Percentiles rank a stretch among this genome's conserved stretches.
These are phyloP conservation scores for Coreius guichenoti DNA, from an alignment of 2,797 vertebrate genomes.

Conservation along the genomic window DNA sequence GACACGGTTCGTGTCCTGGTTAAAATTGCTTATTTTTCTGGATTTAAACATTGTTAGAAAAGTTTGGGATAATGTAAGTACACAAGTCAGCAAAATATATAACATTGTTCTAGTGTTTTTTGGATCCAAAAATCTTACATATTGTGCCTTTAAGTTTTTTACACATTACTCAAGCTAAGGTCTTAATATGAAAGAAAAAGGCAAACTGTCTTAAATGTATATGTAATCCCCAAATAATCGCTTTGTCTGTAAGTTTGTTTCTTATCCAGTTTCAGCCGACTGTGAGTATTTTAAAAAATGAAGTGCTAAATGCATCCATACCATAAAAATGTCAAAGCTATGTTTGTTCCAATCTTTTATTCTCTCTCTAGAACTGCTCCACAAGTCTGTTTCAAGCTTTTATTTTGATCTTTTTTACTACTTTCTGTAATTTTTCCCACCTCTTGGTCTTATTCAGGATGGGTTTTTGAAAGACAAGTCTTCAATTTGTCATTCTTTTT, in stretches of 20 bases:
- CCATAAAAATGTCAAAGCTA: constrained; percentile 71
- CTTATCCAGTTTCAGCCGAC: constrained; percentile 71
- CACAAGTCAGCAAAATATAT: no score
- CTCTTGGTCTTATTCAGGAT: constrained; percentile 4
- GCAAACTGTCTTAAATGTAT: background rate
- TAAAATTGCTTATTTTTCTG: no score
- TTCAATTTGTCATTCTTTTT: constrained; percentile 32
- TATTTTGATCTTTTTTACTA: constrained; percentile 57
- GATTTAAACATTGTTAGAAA: no score
- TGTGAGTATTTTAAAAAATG: constrained; percentile 71
- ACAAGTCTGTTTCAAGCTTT: constrained; percentile 30
- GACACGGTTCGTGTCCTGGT: no score
- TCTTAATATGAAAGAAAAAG: background rate
- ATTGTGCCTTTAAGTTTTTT: no score
- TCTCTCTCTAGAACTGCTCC: constrained; percentile 26
- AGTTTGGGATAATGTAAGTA: no score
- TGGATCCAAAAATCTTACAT: no score
- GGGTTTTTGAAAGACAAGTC: background rate
- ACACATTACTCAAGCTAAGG: background rate
- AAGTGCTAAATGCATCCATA: constrained; percentile 66
- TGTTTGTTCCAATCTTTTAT: constrained; percentile 11
- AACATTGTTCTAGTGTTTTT: no score
- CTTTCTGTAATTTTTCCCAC: background rate
- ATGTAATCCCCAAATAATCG: background rate
- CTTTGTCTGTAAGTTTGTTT: constrained; percentile 45